These are phyloP conservation scores for Drosophila algonquin DNA, from an alignment of 2,888 invertebrate genomes.

Conservation along the genomic window DNA sequence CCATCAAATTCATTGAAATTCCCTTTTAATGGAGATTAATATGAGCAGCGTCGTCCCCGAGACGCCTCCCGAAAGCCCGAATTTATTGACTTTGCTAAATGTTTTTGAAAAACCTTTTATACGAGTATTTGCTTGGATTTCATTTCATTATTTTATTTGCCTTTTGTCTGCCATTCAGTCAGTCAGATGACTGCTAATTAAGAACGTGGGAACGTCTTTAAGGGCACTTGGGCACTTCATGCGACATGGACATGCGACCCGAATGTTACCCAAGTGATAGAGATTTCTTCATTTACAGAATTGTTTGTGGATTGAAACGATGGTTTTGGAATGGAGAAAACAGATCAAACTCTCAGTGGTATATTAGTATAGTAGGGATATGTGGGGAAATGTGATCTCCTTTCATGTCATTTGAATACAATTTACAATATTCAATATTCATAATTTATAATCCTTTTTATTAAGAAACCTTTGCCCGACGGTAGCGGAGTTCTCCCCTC, in stretches of 20 bases:
- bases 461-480: constrained; percentile 24
- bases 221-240: constrained; percentile 19
- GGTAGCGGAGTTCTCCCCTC: neutral
- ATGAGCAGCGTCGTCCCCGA: constrained; percentile 22
- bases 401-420: constrained; percentile 29
- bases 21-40: constrained; percentile 82
- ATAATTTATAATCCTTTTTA: constrained; percentile 30
- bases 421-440: constrained; percentile 32
- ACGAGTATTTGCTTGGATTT: constrained; percentile 54
- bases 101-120: constrained; percentile 55
- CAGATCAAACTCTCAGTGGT: neutral
- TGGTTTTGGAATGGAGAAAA: neutral
- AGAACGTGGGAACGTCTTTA: constrained; percentile 66
- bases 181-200: constrained; percentile 53
- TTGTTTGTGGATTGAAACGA: neutral
- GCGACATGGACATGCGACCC: neutral
- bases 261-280: neutral
- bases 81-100: constrained; percentile 77
- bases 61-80: constrained; percentile 20
- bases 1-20: constrained; percentile 79
- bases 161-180: constrained; percentile 20
- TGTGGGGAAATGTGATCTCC: neutral
- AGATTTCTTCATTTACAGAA: neutral
- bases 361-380: too few species aligned
- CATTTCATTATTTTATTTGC: constrained; percentile 30